Conservation (phyloP, 2,113 vertebrate genomes). For the Oxygymnocypris stewartii region DNA sequence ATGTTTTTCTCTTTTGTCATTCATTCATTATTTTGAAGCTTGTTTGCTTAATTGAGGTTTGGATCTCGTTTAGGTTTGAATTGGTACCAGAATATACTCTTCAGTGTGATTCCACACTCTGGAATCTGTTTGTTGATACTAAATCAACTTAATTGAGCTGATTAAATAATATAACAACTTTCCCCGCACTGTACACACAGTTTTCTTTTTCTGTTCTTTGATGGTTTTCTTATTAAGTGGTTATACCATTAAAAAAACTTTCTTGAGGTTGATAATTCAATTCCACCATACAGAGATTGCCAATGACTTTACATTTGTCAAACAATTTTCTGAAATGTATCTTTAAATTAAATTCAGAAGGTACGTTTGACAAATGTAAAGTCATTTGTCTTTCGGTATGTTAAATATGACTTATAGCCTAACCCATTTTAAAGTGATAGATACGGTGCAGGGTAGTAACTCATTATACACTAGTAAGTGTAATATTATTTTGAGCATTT, state of each 20-base stretch:
- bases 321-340: no score
- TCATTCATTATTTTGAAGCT: background rate
- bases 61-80: background rate
- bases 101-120: background rate
- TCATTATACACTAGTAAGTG: no score
- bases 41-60: background rate
- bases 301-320: background rate
- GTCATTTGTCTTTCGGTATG: no score
- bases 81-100: background rate
- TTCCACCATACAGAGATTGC: background rate
- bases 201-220: background rate
- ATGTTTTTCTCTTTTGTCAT: background rate
- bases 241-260: background rate
- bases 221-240: background rate
- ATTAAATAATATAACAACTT: constrained; percentile 4
- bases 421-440: no score
- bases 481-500: no score
- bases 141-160: background rate
- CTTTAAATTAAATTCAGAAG: no score
- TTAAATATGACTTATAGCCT: no score
- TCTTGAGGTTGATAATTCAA: background rate
- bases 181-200: background rate
- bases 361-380: no score
- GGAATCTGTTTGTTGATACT: background rate
- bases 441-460: no score